A percentile compares a stretch with the other conserved stretches of the same genome.
Conservation (phyloP, 2,113 vertebrate species). For the Ceyx cyanopectus region DNA sequence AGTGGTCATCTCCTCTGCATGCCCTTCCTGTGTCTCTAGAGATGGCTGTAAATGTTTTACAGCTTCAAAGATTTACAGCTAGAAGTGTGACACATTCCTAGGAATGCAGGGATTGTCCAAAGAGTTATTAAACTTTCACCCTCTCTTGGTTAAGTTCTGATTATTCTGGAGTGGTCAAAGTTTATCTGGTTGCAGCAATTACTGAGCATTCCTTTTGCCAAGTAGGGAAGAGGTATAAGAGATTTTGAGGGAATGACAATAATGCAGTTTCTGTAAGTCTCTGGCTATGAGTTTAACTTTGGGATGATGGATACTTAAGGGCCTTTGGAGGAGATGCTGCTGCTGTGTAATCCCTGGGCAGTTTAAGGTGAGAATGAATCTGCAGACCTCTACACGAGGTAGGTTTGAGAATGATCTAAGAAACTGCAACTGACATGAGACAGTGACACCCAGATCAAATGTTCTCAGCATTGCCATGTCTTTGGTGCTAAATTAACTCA, state of each 20-base stretch:
- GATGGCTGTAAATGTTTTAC: not conserved
- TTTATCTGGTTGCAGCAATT: not conserved
- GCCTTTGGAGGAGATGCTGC: not conserved
- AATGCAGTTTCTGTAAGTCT: not conserved
- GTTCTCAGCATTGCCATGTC: not conserved
- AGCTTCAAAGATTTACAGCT: not conserved
- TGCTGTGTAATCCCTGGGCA: not conserved
- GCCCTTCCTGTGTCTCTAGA: not conserved
- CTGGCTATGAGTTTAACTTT: not conserved
- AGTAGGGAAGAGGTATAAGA: not conserved
- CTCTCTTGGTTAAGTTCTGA: not conserved
- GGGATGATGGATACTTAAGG: not conserved
- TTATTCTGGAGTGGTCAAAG: not conserved
- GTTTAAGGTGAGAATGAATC: not conserved
- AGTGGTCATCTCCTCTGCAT: not conserved
- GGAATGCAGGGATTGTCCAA: not conserved
- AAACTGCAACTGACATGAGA: not conserved
- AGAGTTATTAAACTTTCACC: not conserved
- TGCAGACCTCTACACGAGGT: rapidly evolving
- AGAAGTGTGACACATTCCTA: not conserved
- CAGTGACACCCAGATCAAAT: not conserved
- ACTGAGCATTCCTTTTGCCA: not conserved
- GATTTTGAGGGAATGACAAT: not conserved
- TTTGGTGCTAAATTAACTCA: not conserved
- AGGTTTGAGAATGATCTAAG: not conserved